Conservation (phyloP, 2,888 invertebrate genomes). For the Hirtodrosophila alboralis region DNA sequence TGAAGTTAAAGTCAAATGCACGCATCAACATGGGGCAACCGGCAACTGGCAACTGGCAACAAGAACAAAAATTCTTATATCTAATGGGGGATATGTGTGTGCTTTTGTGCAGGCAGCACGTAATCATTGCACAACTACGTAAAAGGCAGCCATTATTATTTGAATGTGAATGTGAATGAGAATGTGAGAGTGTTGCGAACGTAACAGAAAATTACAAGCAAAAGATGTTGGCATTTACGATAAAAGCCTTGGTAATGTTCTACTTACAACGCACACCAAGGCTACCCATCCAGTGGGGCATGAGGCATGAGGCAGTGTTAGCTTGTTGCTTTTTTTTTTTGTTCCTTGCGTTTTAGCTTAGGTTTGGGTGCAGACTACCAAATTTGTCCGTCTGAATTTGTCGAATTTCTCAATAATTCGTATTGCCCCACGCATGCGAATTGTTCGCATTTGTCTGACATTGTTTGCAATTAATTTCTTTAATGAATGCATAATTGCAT, state of each 20-base stretch:
- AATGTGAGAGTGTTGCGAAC: constrained; percentile 64
- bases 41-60: constrained; percentile 47
- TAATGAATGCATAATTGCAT: constrained; percentile 81
- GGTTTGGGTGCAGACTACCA: constrained; percentile 40
- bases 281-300: constrained; percentile 23
- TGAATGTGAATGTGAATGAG: constrained; percentile 71
- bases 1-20: constrained; percentile 69
- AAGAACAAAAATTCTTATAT: constrained; percentile 68
- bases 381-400: constrained; percentile 38
- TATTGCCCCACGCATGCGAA: constrained; percentile 61
- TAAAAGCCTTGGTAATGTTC: constrained; percentile 79
- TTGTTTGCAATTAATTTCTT: constrained; percentile 79
- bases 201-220: constrained; percentile 80
- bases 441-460: constrained; percentile 58
- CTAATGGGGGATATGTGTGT: constrained; percentile 60
- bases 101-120: constrained; percentile 71
- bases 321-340: constrained; percentile 38
- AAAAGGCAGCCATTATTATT: constrained; percentile 79
- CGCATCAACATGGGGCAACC: constrained; percentile 51
- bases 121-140: constrained; percentile 76
- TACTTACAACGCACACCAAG: constrained; percentile 68
- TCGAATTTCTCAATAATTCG: constrained; percentile 66
- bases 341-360: constrained; percentile 26
- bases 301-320: background rate
- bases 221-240: constrained; percentile 79